phyloP scores from a whole-genome alignment of 2,888 invertebrate species.

The Plutella xylostella region DNA sequence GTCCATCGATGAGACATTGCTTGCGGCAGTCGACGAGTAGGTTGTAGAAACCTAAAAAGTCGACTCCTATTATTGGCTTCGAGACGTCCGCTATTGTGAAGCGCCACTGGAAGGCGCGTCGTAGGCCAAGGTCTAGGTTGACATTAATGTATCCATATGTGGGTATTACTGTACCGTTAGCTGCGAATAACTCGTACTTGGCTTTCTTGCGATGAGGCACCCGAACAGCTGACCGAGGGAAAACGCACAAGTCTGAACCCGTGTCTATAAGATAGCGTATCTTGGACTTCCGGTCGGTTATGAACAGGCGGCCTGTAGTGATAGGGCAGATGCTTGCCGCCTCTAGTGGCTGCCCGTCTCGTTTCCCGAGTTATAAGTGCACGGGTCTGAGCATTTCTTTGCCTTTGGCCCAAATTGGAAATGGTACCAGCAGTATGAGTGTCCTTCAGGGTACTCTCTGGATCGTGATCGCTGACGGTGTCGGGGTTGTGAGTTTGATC shows the following conservation, averaged over 20 bases:
- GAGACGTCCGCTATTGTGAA: constrained; percentile 27
- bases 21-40: neutral
- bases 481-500: too few relatives aligned
- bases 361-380: neutral
- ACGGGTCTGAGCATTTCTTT: too few relatives aligned
- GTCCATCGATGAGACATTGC: neutral
- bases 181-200: too few relatives aligned
- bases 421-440: neutral
- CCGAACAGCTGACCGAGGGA: constrained; percentile 52
- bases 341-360: too few relatives aligned
- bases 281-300: too few relatives aligned
- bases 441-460: neutral
- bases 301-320: too few relatives aligned
- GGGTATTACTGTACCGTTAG: neutral
- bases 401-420: neutral
- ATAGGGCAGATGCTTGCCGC: too few relatives aligned
- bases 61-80: neutral
- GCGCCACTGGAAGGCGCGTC: neutral
- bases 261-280: too few relatives aligned
- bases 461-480: neutral
- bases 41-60: neutral
- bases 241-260: too few relatives aligned
- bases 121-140: neutral
- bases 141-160: neutral
- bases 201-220: constrained; percentile 38